Conservation (phyloP, 2,113 vertebrate genomes). For the Coregonus clupeaformis region DNA sequence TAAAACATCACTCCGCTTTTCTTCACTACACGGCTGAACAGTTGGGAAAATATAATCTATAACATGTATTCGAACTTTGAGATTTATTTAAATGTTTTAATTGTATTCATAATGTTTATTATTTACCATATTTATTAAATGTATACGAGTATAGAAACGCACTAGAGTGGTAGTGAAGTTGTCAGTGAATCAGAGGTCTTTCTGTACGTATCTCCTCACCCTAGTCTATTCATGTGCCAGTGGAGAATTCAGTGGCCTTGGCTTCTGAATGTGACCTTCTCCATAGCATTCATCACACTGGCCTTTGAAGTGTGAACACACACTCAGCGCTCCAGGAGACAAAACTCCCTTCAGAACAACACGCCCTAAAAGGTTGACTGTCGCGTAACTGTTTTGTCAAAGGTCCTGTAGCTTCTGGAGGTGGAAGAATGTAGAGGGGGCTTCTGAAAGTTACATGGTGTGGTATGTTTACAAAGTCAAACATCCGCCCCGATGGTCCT, state of each 20-base stretch:
- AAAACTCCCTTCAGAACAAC: conserved; percentile 25
- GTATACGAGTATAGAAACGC: too few species aligned
- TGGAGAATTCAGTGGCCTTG: background rate
- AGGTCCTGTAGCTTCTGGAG: conserved; percentile 8
- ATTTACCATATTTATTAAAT: too few species aligned
- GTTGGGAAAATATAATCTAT: too few species aligned
- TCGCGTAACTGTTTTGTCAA: conserved; percentile 22
- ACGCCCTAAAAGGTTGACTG: conserved; percentile 8
- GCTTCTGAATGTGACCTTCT: conserved; percentile 31
- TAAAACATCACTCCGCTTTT: too few species aligned
- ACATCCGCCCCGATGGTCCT: background rate
- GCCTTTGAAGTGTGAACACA: conserved; percentile 16
- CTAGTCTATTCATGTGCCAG: background rate
- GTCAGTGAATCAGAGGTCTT: too few species aligned
- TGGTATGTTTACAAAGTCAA: background rate
- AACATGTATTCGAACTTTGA: too few species aligned
- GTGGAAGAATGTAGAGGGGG: conserved; percentile 11
- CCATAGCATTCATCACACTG: conserved; percentile 13
- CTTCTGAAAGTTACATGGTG: conserved; percentile 9
- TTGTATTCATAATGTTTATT: too few species aligned
- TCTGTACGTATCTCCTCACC: background rate
- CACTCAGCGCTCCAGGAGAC: conserved; percentile 6
- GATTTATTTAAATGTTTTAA: too few species aligned
- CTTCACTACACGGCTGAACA: too few species aligned
- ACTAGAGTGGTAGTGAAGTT: too few species aligned